Base-by-base conservation (phyloP, 2,113 vertebrate species). In the Limanda limanda region DNA sequence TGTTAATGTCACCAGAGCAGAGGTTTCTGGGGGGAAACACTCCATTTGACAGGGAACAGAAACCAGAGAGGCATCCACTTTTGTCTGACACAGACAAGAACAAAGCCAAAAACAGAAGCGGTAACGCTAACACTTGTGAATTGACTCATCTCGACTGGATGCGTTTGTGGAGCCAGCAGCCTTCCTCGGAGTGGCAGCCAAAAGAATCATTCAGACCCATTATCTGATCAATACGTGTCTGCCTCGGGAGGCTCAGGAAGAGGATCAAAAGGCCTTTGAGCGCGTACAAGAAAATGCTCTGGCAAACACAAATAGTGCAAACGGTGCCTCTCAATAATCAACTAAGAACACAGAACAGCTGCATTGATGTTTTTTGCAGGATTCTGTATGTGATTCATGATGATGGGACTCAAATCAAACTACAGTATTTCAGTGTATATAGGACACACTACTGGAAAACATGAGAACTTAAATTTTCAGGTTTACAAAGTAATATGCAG, bases 161-260 rank as follows among this genome's bases (percentile, higher is more conserved):
- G 47, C 40, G 78, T 72, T 88, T 14, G 78, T 62, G 69, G 76
- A 85, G 82, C 75, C 76, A 52, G 59, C 64, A 76, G 66, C 78
- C 63, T 73, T 81, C 25, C 58, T 82, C 2, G 35, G 71, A 74
- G 74, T 67, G 0, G 57, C 25, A 65, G 86, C 73, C 78, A 81
- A 76, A 81, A 84, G 81, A 85, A 87, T 89, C 79, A 73, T 86
- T 90, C 79, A 77, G 77, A 68, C 72, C 88, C 88, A 92, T 93
- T 92, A 92, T 60, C 61, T 0, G 76, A 92, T 93, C 91, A 37
- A 93, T 93, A 90, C 74, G 67, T 61, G 61, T 71, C 77, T 68
- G 77, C 81, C 83, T 83, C 71, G 45, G 73, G 77, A 84, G 87
- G 61, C 51, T 77, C 9, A 0, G 37, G 15, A 31, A 67, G 66